Evolutionary conservation across 2,113 vertebrate species (phyloP).

Genomic region (Amphilophus citrinellus): DNA sequence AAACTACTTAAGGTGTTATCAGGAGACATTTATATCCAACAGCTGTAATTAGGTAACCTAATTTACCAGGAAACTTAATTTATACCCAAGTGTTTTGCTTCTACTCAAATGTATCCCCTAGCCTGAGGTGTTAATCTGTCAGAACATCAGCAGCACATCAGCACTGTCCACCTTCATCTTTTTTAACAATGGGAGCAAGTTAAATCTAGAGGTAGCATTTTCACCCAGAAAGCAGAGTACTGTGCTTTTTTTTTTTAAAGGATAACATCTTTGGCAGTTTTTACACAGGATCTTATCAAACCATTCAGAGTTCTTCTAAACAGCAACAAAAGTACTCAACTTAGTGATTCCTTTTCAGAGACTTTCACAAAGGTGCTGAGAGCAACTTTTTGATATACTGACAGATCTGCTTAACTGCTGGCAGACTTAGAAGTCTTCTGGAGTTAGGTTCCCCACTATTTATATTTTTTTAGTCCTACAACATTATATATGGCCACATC

Average conservation of each 20-base stretch:
- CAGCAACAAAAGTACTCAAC: background rate
- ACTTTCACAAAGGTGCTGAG: background rate
- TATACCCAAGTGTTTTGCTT: slow-evolving; percentile 3
- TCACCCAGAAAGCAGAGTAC: background rate
- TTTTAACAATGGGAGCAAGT: background rate
- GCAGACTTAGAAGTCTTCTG: too few species aligned
- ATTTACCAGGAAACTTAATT: slow-evolving; percentile 38
- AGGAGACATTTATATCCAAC: slow-evolving; percentile 23
- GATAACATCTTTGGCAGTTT: background rate
- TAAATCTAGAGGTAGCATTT: slow-evolving; percentile 6
- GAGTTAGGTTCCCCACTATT: background rate
- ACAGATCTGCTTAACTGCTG: background rate
- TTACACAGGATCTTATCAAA: background rate
- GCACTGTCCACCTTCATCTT: background rate
- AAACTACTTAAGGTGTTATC: slow-evolving; percentile 24
- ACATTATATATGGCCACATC: background rate
- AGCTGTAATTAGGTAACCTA: slow-evolving; percentile 41
- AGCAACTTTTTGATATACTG: background rate
- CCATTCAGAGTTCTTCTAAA: background rate
- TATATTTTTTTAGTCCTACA: background rate
- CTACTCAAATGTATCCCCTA: slow-evolving; percentile 5
- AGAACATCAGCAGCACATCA: slow-evolving; percentile 4
- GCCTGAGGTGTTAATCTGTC: slow-evolving; percentile 22
- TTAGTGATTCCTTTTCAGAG: background rate
- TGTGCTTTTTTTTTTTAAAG: background rate